phyloP scores from a whole-genome alignment of 2,888 invertebrate genomes.

The Campoplex capitator region DNA sequence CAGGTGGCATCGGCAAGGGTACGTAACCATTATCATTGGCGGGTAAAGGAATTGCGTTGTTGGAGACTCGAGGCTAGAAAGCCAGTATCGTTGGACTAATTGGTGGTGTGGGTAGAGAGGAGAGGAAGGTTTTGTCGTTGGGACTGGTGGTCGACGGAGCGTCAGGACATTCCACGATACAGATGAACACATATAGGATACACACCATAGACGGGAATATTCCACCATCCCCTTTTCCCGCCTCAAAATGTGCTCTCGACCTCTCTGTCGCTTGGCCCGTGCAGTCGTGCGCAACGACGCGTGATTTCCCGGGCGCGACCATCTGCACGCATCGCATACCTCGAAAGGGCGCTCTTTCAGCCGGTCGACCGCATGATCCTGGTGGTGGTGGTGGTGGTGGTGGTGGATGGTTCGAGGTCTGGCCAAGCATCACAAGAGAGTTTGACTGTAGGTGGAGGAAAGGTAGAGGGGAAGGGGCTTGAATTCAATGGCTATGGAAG shows the following conservation, averaged over 20 bases:
- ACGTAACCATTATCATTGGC: slow-evolving; percentile 79
- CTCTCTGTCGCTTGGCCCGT: slow-evolving; percentile 68
- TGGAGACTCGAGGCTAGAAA: slow-evolving; percentile 56
- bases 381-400: slow-evolving; percentile 48
- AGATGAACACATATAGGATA: slow-evolving; percentile 36
- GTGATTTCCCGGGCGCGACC: slow-evolving; percentile 81
- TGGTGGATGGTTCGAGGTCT: slow-evolving; percentile 28
- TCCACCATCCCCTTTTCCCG: neutral
- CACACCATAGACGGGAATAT: neutral
- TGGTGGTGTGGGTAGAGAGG: slow-evolving; percentile 75
- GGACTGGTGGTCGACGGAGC: slow-evolving; percentile 58
- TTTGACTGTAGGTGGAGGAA: neutral
- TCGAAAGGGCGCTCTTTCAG: slow-evolving; percentile 81
- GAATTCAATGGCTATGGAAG: slow-evolving; percentile 15
- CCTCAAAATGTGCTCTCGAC: slow-evolving; percentile 34
- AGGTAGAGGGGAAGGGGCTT: neutral
- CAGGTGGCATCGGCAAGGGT: slow-evolving; percentile 66
- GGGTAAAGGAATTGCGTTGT: slow-evolving; percentile 36
- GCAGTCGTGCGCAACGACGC: slow-evolving; percentile 81
- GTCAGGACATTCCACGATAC: slow-evolving; percentile 32
- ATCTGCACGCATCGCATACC: slow-evolving; percentile 82
- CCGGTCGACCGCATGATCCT: slow-evolving; percentile 66
- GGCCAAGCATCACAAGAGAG: slow-evolving; percentile 36
- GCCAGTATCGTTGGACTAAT: slow-evolving; percentile 80
- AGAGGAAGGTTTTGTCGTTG: slow-evolving; percentile 77